Evolutionary conservation across 2,888 invertebrate species (phyloP).

Genomic region (Eledone cirrhosa): DNA sequence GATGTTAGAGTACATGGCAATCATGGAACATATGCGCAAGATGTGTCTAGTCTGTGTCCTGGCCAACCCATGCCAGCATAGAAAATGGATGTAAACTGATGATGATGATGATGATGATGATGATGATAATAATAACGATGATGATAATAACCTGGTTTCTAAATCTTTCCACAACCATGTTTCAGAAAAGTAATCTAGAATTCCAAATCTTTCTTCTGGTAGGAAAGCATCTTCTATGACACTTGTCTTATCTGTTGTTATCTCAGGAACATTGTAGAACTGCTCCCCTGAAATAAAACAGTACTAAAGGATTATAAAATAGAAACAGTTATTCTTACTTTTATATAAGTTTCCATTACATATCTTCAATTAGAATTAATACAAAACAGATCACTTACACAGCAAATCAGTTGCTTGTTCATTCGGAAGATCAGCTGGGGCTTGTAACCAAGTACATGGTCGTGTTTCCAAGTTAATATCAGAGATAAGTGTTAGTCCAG

Average conservation of each 20-base stretch:
- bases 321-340: no score
- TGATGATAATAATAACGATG: background rate
- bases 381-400: constrained; percentile 1
- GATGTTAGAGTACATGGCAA: no score
- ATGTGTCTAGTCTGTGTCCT: no score
- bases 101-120: no score
- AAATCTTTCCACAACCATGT: constrained; percentile 50
- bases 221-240: constrained; percentile 12
- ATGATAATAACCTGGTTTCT: constrained; percentile 35
- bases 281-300: constrained; percentile 2
- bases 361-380: background rate
- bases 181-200: constrained; percentile 51
- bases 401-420: background rate
- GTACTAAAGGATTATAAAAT: background rate
- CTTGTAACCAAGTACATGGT: constrained; percentile 12
- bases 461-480: constrained; percentile 17
- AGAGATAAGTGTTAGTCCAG: constrained; percentile 12
- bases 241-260: background rate
- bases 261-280: constrained; percentile 3
- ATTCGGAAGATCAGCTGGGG: background rate
- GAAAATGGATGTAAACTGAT: no score
- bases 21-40: no score
- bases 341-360: background rate
- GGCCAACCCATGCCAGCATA: no score
- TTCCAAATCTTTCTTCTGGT: constrained; percentile 31